Conservation (phyloP, 2,797 vertebrate species). For the Oophaga sylvatica region DNA sequence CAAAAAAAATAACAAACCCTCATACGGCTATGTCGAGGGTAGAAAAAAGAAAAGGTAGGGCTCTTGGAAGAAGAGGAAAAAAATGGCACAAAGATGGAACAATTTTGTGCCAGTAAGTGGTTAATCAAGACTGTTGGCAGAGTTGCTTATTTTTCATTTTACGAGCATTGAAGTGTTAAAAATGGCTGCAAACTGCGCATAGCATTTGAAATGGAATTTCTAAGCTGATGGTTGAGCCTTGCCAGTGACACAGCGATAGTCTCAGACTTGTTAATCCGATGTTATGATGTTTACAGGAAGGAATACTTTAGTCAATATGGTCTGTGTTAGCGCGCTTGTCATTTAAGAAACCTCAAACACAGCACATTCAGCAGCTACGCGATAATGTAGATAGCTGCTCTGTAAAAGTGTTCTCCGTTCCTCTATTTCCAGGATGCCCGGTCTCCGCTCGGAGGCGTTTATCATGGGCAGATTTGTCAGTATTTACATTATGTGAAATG, state of each 20-base stretch:
- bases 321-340: constrained; percentile 1
- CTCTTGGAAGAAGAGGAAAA: too few relatives aligned
- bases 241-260: constrained; percentile 2
- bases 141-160: background rate
- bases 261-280: constrained; percentile 3
- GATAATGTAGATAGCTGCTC: background rate
- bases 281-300: constrained; percentile 25
- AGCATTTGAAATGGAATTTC: background rate
- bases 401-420: background rate
- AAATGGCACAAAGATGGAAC: too few relatives aligned
- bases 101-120: too few relatives aligned
- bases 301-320: constrained; percentile 23
- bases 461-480: constrained; percentile 33
- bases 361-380: background rate
- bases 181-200: background rate
- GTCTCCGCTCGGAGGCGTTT: background rate
- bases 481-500: constrained; percentile 46
- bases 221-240: background rate
- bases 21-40: too few relatives aligned
- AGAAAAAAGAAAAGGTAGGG: too few relatives aligned
- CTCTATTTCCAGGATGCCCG: background rate
- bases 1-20: too few relatives aligned
- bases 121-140: too few relatives aligned
- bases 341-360: background rate
- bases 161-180: background rate